Percentiles rank a stretch among this genome's conserved stretches.
These are phyloP conservation scores for Ethmia dodecea DNA, from an alignment of 2,888 invertebrate genomes.

Conservation along the genomic window DNA sequence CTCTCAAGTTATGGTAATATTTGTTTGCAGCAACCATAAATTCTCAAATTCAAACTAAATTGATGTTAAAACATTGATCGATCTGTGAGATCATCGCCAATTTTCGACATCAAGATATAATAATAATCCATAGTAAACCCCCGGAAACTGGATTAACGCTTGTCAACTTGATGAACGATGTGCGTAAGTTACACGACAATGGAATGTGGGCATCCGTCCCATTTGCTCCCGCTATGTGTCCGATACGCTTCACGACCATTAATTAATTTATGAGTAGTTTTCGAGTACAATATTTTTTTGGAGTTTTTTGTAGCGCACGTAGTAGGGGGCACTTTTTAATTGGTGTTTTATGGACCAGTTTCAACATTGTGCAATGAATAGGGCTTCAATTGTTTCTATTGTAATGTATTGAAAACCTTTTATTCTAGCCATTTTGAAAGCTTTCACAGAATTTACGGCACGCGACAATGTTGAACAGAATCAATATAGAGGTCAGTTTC, in stretches of 20 bases:
- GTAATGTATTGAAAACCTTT: too few species aligned
- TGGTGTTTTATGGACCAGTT: conserved; percentile 7
- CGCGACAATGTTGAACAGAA: too few species aligned
- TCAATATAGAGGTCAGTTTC: too few species aligned
- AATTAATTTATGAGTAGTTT: conserved; percentile 61
- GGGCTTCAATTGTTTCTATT: conserved; percentile 5
- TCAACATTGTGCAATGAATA: conserved; percentile 1
- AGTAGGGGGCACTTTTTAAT: conserved; percentile 10
- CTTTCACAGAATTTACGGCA: too few species aligned
- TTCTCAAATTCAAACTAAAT: too few species aligned
- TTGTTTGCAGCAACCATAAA: too few species aligned
- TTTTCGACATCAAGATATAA: not conserved
- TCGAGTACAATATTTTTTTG: conserved; percentile 1
- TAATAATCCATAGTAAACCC: conserved; percentile 36
- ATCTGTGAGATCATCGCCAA: too few species aligned
- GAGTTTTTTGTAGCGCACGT: not conserved
- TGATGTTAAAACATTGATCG: too few species aligned
- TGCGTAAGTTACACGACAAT: conserved; percentile 73
- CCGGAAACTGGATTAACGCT: conserved; percentile 76
- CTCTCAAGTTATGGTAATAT: too few species aligned
- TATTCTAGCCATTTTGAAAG: too few species aligned
- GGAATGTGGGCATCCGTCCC: conserved; percentile 67
- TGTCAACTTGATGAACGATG: conserved; percentile 75
- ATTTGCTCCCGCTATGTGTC: conserved; percentile 44
- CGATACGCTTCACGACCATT: conserved; percentile 53